These are phyloP conservation scores for Serilophus lunatus DNA, from an alignment of 2,113 vertebrate species.

Conservation along the genomic window DNA sequence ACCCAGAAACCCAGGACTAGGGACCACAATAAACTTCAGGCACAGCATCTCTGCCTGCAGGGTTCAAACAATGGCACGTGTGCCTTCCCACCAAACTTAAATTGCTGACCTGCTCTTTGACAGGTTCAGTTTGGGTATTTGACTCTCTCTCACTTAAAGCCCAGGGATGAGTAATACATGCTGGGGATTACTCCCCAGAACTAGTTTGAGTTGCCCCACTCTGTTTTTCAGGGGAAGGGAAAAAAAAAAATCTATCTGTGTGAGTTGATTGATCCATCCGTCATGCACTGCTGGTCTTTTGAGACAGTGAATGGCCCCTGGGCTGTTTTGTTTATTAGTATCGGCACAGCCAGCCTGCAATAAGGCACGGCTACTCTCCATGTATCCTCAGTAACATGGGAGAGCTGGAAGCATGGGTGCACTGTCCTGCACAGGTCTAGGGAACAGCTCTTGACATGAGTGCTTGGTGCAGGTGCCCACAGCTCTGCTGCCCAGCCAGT, in stretches of 20 bases:
- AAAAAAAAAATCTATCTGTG: not conserved
- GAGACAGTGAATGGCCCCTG: not conserved
- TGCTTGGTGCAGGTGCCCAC: not conserved
- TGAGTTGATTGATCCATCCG: not conserved
- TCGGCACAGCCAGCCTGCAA: not conserved
- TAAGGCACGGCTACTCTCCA: rapidly evolving
- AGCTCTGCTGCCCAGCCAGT: not conserved
- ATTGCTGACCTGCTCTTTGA: not conserved
- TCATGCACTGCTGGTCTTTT: not conserved
- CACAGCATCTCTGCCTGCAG: not conserved
- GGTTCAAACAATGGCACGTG: rapidly evolving
- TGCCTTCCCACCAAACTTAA: not conserved
- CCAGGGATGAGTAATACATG: not conserved
- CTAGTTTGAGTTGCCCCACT: not conserved
- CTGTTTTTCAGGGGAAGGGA: not conserved
- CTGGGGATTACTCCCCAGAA: not conserved
- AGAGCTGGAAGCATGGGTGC: not conserved
- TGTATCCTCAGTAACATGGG: rapidly evolving
- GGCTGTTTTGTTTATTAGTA: not conserved
- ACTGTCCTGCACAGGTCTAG: not conserved
- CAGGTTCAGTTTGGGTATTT: not conserved
- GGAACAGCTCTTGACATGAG: not conserved
- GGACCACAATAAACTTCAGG: not conserved
- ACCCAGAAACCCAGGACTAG: not conserved
- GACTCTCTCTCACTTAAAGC: not conserved